Conservation (phyloP, 1,140 invertebrate species). For the Charaxes varanes region DNA sequence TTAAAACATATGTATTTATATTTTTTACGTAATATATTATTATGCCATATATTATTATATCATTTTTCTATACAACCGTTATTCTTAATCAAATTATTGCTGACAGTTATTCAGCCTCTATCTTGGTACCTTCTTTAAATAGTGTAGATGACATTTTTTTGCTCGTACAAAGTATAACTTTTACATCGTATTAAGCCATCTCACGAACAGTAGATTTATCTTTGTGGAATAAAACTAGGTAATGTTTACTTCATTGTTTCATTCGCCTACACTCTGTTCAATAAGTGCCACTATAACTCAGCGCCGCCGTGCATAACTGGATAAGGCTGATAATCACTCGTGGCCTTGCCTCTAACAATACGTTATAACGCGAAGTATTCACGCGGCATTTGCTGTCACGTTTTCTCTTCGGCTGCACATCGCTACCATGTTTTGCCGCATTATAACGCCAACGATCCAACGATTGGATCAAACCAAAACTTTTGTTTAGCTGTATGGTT, state of each 20-base stretch:
- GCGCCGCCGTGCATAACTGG: constrained; percentile 53
- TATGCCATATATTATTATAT: no score
- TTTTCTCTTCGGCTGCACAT: constrained; percentile 11
- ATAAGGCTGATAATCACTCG: constrained; percentile 52
- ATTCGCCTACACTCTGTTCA: constrained; percentile 6
- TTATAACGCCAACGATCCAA: constrained; percentile 3
- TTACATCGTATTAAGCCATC: no score
- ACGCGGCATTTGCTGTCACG: constrained; percentile 16
- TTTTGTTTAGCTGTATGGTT: no score
- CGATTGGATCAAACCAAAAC: constrained; percentile 8
- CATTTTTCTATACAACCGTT: no score
- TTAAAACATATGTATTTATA: no score
- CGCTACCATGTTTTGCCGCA: constrained; percentile 8
- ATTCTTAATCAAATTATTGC: no score
- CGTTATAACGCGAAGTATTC: constrained; percentile 16
- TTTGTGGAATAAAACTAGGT: constrained; percentile 5
- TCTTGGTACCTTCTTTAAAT: no score
- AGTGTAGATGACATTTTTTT: no score
- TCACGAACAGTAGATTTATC: constrained; percentile 7
- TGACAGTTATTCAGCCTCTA: no score
- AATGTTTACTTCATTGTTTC: constrained; percentile 12
- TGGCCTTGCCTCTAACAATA: constrained; percentile 43
- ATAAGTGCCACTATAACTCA: constrained; percentile 35
- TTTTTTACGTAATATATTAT: no score
- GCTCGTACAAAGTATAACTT: no score